Percentiles rank a stretch among this genome's conserved stretches.
Conservation (phyloP, 92 coral and sea anemone species). For the Palythoa grandis region DNA sequence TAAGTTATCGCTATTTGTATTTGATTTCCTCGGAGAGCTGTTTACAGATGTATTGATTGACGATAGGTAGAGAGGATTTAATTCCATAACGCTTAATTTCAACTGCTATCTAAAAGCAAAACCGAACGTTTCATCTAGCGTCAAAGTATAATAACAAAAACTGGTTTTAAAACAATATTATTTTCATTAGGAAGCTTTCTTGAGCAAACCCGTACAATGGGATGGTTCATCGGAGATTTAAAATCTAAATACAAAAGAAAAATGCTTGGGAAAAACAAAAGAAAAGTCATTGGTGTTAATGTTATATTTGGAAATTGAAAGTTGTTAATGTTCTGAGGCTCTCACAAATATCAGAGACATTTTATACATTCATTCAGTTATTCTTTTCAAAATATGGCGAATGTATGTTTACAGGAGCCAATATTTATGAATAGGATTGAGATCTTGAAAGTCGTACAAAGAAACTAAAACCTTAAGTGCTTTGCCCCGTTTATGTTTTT, state of each 20-base stretch:
- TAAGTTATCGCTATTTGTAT: slow-evolving; percentile 56
- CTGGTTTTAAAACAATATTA: neutral
- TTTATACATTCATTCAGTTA: too few relatives aligned
- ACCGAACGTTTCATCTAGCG: neutral
- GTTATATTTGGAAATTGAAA: neutral
- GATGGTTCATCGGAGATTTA: neutral
- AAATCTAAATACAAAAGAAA: neutral
- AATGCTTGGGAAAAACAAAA: neutral
- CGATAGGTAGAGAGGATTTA: neutral
- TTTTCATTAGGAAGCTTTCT: neutral
- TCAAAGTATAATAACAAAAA: neutral
- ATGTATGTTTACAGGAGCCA: too few relatives aligned
- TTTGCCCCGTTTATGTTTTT: neutral
- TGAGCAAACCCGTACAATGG: neutral
- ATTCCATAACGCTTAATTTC: neutral
- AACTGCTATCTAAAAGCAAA: neutral
- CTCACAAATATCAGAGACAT: neutral
- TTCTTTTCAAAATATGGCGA: too few relatives aligned
- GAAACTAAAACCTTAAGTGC: neutral
- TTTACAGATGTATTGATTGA: neutral
- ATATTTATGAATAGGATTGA: too few relatives aligned
- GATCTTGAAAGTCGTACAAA: too few relatives aligned
- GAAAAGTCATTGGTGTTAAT: neutral
- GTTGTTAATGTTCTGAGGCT: neutral
- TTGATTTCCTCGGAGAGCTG: neutral